phyloP scores from a whole-genome alignment of 2,113 vertebrate species.

The Epinephelus moara region DNA sequence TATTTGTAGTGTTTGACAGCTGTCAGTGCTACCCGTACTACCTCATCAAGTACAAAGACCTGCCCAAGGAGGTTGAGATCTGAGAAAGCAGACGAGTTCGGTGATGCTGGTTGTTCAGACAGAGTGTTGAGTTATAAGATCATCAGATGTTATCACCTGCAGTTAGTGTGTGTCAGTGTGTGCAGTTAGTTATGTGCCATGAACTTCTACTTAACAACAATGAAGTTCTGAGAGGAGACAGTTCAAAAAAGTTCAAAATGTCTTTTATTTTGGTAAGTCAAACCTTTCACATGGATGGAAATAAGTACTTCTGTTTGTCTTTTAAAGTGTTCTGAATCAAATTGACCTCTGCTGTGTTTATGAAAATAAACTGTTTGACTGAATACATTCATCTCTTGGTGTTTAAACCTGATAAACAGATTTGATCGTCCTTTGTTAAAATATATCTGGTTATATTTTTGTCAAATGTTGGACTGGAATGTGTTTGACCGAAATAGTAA shows the following conservation, averaged over 20 bases:
- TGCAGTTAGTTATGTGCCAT: neutral
- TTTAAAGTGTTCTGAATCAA: conserved; percentile 21
- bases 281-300: conserved; percentile 39
- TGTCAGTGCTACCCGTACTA: conserved; percentile 76
- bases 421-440: conserved; percentile 26
- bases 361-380: conserved; percentile 51
- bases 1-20: conserved; percentile 73
- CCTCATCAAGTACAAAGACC: conserved; percentile 71
- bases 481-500: conserved; percentile 42
- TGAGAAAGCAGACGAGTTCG: neutral
- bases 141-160: neutral
- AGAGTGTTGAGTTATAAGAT: neutral
- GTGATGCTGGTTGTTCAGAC: conserved; percentile 4
- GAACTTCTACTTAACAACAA: neutral
- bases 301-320: conserved; percentile 23
- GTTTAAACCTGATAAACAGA: conserved; percentile 1
- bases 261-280: conserved; percentile 60
- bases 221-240: neutral
- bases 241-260: conserved; percentile 20
- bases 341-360: conserved; percentile 9
- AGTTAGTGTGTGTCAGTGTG: neutral
- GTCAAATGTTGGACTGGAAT: conserved; percentile 45
- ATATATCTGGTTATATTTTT: conserved; percentile 15
- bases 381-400: conserved; percentile 30
- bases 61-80: conserved; percentile 31